phyloP scores from a whole-genome alignment of 2,797 vertebrate species.

The Halcyon badia region DNA sequence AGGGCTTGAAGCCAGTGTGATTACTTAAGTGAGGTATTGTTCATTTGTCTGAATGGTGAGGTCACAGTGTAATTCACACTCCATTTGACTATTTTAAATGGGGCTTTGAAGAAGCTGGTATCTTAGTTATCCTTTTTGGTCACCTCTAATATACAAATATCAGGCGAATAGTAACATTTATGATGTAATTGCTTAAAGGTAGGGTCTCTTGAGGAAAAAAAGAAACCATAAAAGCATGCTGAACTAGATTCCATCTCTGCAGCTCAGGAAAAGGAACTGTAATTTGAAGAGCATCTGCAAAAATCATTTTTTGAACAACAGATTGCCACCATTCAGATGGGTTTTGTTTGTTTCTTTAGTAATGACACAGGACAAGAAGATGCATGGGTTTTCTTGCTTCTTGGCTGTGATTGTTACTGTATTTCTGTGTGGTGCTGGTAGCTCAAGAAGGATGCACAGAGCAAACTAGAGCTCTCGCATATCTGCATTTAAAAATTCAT shows the following conservation, averaged over 20 bases:
- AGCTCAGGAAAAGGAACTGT: background rate
- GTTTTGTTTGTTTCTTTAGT: background rate
- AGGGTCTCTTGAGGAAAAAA: background rate
- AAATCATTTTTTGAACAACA: background rate
- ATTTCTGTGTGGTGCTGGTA: background rate
- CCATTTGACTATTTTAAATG: background rate
- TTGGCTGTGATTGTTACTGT: background rate
- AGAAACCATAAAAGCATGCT: background rate
- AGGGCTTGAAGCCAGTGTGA: background rate
- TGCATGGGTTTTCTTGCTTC: background rate
- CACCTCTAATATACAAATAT: background rate
- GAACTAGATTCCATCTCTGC: background rate
- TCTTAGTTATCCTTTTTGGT: background rate
- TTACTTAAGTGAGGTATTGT: background rate
- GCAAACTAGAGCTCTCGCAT: background rate
- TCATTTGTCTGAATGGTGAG: background rate
- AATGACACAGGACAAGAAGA: background rate
- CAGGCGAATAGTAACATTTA: background rate
- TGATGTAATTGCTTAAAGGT: background rate
- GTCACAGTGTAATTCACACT: background rate
- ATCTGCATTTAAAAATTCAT: background rate
- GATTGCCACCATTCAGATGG: background rate
- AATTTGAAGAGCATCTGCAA: background rate
- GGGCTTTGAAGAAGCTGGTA: background rate
- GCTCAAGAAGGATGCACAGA: background rate